Base-by-base conservation (phyloP, 2,888 invertebrate genomes). In the Dolichopus griseipennis region DNA sequence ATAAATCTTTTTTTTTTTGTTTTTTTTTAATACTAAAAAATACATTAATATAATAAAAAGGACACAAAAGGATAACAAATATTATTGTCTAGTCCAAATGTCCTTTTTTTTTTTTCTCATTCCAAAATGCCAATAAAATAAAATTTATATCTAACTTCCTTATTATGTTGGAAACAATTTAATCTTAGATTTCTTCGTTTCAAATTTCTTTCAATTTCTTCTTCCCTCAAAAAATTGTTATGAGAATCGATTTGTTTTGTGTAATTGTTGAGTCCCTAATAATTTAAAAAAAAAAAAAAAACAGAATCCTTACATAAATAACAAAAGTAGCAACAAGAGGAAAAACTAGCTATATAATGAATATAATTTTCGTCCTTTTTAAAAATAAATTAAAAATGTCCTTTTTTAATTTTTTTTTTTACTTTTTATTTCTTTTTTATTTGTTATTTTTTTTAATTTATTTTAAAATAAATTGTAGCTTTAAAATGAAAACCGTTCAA, bases 311-410 rank as follows among this genome's bases (percentile, higher is more conserved):
- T 10, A 27, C 5, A 27, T 27, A 27, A 27, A 37, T 37, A 37
- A n/a, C 52, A 52, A 52, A 52, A 52, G 9, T 9, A 41, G 15
- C 9, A 41, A 41, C 8, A 41, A 41, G 41, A 12, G 41, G 2
- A 41, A 12, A 12, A 52, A 52, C 9, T 52, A 7, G 18, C 18
- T 52, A 18, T 52, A 52, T 52, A 52, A 52, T 52, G 18, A 52
- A 18, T 52, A 52, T 52, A 52, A 52, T 52, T 52, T 52, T 52
- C n/a, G 52, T 52, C 52, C 52, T 52, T 52, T 52, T 52, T 18
- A 52, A 18, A 52, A 18, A 52, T 52, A 52, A 52, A 52, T 52
- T 52, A 52, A 52, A 52, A 52, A 52, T 52, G 52, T 52, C 52
- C 52, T 52, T 52, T 52, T 34, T 52, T 52, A 52, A 52, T 52